Conservation (phyloP, 2,797 vertebrate species). For the Gallirallus australis region DNA sequence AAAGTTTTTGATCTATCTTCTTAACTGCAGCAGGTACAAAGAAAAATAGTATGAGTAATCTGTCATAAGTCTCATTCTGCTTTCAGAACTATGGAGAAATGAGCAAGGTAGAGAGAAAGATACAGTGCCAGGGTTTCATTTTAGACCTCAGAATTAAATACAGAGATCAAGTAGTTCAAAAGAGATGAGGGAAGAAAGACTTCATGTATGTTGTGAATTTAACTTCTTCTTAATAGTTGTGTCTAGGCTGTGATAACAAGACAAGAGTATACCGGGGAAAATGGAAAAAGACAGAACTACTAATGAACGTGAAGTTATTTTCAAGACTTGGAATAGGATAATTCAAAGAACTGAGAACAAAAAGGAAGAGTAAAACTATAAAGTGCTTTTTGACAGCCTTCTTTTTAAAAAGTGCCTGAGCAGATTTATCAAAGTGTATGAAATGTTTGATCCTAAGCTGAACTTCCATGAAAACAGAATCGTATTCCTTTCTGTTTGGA, state of each 20-base stretch:
- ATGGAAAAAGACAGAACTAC: conserved; percentile 27
- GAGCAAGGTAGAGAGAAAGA: conserved; percentile 33
- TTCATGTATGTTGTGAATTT: conserved; percentile 9
- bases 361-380: conserved; percentile 31
- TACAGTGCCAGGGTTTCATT: neutral
- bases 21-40: conserved; percentile 61
- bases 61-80: conserved; percentile 33
- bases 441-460: conserved; percentile 49
- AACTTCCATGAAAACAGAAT: conserved; percentile 54
- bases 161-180: conserved; percentile 57
- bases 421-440: conserved; percentile 40
- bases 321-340: conserved; percentile 23
- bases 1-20: conserved; percentile 33
- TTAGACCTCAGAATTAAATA: conserved; percentile 55
- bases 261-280: neutral
- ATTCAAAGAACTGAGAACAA: conserved; percentile 53
- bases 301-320: neutral
- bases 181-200: conserved; percentile 20
- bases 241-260: neutral
- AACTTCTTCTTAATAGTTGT: conserved; percentile 23
- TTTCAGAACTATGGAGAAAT: conserved; percentile 53
- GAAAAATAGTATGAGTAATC: conserved; percentile 50
- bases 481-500: neutral
- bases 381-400: neutral
- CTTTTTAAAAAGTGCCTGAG: conserved; percentile 17